phyloP scores from a whole-genome alignment of 2,113 vertebrate species.

The Salvelinus namaycush region DNA sequence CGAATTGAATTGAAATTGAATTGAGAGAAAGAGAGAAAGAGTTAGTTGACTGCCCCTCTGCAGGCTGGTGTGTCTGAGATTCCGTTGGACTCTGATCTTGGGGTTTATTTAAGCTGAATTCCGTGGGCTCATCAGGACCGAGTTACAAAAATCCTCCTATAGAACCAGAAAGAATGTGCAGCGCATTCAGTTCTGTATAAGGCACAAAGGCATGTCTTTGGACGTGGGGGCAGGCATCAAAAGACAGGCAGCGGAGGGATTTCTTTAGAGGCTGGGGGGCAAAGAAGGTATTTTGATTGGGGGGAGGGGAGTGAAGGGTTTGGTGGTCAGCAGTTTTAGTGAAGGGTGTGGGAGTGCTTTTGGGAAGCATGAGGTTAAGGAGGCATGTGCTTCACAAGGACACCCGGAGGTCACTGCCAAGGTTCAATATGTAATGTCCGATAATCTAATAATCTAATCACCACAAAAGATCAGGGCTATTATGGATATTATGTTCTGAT shows the following conservation, averaged over 20 bases:
- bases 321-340: slow-evolving; percentile 21
- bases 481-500: no score
- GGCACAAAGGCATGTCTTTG: slow-evolving; percentile 78
- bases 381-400: background rate
- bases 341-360: slow-evolving; percentile 44
- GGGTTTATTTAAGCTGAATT: slow-evolving; percentile 80
- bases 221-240: slow-evolving; percentile 73
- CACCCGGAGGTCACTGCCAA: background rate
- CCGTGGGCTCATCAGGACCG: slow-evolving; percentile 73
- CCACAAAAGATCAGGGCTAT: no score
- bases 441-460: no score
- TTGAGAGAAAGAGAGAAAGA: background rate
- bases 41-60: slow-evolving; percentile 52
- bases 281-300: slow-evolving; percentile 66
- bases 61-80: slow-evolving; percentile 58
- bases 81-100: slow-evolving; percentile 69
- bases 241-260: slow-evolving; percentile 73
- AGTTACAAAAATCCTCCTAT: slow-evolving; percentile 76
- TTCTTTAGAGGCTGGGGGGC: slow-evolving; percentile 71
- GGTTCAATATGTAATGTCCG: background rate
- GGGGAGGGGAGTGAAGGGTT: slow-evolving; percentile 42
- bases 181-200: slow-evolving; percentile 75
- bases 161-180: slow-evolving; percentile 79
- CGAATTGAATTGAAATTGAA: no score
- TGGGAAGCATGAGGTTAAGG: slow-evolving; percentile 44